phyloP scores from a whole-genome alignment of 1,140 invertebrate species.

The Helicoverpa armigera region DNA sequence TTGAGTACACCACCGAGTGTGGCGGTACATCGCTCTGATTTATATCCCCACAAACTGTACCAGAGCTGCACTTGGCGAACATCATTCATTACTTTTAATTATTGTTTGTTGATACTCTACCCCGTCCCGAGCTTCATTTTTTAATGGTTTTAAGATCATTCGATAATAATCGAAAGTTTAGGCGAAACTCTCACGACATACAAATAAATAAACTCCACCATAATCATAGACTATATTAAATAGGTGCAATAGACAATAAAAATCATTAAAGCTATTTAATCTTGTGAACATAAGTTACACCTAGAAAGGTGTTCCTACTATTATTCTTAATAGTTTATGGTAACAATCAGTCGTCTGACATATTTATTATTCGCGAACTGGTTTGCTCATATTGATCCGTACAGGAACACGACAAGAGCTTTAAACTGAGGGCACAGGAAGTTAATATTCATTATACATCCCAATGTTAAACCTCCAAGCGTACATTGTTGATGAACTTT shows the following conservation, averaged over 20 bases:
- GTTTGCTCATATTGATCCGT: constrained; percentile 39
- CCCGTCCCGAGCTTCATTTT: constrained; percentile 45
- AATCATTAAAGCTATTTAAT: constrained; percentile 21
- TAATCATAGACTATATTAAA: not conserved
- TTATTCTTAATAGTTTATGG: constrained; percentile 34
- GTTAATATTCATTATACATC: constrained; percentile 9
- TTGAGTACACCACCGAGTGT: constrained; percentile 71
- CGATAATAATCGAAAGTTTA: too few relatives aligned
- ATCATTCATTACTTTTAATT: constrained; percentile 76
- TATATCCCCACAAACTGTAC: constrained; percentile 68
- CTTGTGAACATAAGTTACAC: constrained; percentile 17
- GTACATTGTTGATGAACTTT: constrained; percentile 53
- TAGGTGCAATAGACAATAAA: not conserved
- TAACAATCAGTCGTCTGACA: constrained; percentile 26
- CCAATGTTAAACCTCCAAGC: not conserved
- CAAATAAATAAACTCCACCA: not conserved
- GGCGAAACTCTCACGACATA: too few relatives aligned
- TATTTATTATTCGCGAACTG: constrained; percentile 28
- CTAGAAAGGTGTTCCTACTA: constrained; percentile 23
- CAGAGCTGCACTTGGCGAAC: constrained; percentile 57
- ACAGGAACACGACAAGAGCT: constrained; percentile 11
- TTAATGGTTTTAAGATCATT: constrained; percentile 1
- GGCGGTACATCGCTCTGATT: constrained; percentile 71
- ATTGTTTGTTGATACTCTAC: constrained; percentile 59
- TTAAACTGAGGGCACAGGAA: constrained; percentile 29